Conservation (phyloP, 2,113 vertebrate genomes). For the Piprites chloris region DNA sequence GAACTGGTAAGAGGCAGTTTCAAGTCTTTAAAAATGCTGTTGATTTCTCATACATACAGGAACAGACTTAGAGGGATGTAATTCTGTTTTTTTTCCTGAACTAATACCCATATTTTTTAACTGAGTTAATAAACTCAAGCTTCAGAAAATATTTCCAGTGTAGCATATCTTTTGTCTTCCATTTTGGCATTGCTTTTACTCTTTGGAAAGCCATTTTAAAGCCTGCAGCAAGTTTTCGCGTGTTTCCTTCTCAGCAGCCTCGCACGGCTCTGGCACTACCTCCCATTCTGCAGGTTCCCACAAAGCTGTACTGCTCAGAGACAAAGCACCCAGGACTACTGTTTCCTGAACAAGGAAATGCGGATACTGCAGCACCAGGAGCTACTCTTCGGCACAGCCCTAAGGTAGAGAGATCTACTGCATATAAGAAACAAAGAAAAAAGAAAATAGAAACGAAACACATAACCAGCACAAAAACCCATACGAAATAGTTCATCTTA, state of each 20-base stretch:
- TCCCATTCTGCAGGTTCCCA: neutral
- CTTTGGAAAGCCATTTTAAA: neutral
- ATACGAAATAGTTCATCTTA: neutral
- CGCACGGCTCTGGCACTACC: neutral
- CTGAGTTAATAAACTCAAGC: neutral
- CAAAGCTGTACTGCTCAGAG: neutral
- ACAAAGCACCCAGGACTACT: neutral
- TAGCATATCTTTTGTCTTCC: neutral
- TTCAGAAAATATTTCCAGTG: neutral
- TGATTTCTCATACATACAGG: neutral
- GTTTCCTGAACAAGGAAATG: neutral
- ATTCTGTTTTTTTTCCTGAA: neutral
- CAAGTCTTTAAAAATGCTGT: neutral
- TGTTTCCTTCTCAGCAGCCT: rapidly evolving
- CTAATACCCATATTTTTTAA: neutral
- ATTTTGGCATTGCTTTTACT: neutral
- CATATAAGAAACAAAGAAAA: neutral
- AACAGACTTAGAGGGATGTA: neutral
- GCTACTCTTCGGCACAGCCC: rapidly evolving
- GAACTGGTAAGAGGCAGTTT: neutral
- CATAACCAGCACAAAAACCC: neutral
- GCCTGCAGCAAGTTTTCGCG: neutral
- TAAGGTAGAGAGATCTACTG: rapidly evolving
- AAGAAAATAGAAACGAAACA: neutral
- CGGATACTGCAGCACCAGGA: rapidly evolving